Evolutionary conservation across 2,797 vertebrate genomes (phyloP), one percentile per base, ranked within the genome.

Genomic region (Crotalus adamanteus): DNA sequence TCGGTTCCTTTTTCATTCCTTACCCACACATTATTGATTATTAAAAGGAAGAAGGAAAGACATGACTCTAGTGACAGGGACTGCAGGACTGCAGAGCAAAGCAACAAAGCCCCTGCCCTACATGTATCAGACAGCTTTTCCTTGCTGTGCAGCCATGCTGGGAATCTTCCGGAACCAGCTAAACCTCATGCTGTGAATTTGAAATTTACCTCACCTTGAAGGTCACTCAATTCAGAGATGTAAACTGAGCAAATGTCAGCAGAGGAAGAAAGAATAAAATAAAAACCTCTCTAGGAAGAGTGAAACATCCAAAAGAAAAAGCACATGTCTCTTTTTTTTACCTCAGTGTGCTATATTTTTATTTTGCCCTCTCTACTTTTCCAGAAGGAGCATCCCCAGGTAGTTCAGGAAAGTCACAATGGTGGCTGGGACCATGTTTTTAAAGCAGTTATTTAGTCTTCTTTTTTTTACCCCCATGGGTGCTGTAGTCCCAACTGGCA

Each of bases 191-290:
- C 83, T 65, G 91, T 0, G 59, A 55, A n/a, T 22, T 18, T 57
- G 51, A 69, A 55, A 56, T 73, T 37, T 22, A 37, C 1, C 16
- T 22, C 16, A n/a, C 31, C 60, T 91, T 65, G 85, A 91, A 91
- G 85, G 91, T 65, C 85, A 91, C 14, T 1, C 13, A 51, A 86
- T 87, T 91, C 60, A 61, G 31, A 12, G 26, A 20, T 13, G 0
- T 9, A n/a, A 63, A 47, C 90, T 31, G 18, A 18, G 60, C 85
- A 87, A 87, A 87, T 55, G 91, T 63, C 90, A 91, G 90, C 90
- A 13, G 57, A 31, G 28, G 42, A 31, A 87, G 26, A 57, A 87
- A 87, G n/a, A 87, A 20, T 88, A 14, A 12, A 59, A 25, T 25
- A 42, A 59, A 22, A 20, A 47, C 26, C 31, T 78, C 31, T 63